These are phyloP conservation scores for Leucopsar rothschildi DNA, from an alignment of 2,113 vertebrate genomes.

Conservation along the genomic window DNA sequence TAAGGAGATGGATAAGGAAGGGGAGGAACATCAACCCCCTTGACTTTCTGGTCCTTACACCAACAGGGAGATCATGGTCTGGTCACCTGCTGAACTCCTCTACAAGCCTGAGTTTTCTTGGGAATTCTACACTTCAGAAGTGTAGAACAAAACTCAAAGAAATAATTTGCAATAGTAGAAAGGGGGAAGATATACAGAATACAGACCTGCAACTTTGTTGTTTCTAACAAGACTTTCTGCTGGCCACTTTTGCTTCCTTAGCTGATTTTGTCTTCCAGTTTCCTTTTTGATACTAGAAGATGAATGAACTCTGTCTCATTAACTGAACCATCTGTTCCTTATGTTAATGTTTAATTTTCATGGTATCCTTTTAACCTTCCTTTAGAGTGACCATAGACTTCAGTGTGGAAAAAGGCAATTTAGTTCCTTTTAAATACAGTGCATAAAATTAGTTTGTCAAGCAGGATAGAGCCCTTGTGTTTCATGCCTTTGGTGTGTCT, in stretches of 20 bases:
- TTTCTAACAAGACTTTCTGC: not conserved
- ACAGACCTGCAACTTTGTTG: not conserved
- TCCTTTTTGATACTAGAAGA: not conserved
- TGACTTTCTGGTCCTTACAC: not conserved
- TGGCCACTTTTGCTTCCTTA: not conserved
- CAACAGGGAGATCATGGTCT: not conserved
- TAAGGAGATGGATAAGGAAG: not conserved
- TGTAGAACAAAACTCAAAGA: not conserved
- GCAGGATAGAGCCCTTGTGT: not conserved
- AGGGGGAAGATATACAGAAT: not conserved
- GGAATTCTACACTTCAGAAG: not conserved
- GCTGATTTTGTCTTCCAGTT: not conserved
- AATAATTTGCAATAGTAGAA: not conserved
- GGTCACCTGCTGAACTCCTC: fast-evolving
- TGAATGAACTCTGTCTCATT: not conserved
- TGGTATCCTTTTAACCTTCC: not conserved
- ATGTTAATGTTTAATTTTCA: not conserved
- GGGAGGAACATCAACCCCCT: no score
- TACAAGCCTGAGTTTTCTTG: not conserved
- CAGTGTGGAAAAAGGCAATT: not conserved
- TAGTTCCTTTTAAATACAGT: not conserved
- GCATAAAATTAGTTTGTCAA: not conserved
- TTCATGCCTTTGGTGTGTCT: not conserved
- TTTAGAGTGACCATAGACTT: not conserved
- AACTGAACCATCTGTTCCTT: not conserved